Base-by-base conservation (phyloP, 1,140 invertebrate species). In the Bombus waltoni region DNA sequence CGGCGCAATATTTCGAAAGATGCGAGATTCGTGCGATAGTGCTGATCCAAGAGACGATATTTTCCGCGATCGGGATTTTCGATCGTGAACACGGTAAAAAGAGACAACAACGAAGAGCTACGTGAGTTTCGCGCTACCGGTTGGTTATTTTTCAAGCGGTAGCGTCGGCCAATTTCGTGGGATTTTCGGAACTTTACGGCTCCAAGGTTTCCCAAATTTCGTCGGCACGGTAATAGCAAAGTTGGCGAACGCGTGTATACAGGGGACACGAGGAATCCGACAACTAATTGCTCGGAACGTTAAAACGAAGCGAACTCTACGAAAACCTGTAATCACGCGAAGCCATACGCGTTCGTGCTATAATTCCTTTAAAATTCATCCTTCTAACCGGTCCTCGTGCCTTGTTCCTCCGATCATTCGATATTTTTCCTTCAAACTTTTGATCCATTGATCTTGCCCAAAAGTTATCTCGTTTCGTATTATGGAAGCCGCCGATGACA, bases 171-270 rank as follows among this genome's bases (percentile, higher is more conserved):
- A 76, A 83, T 83, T 76, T 76, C 11, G 10, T 38, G 25, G 73
- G 81, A 83, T 83, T 83, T 76, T 76, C 81, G 25, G 25, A 76
- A 68, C 59, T 83, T 83, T 76, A 76, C 47, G n/a, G 81, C 81
- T 38, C 35, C 44, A 68, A 76, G 53, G 42, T 76, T 83, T 76
- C 74, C 35, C 42, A 62, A 76, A 76, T 75, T 83, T 65, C 32
- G 25, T n/a, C 18, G 47, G 13, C 42, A 68, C 74, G 25, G 81
- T 77, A 77, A 77, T 83, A 70, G 73, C 25, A 38, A 77, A 83
- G 81, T 83, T 83, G 18, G 59, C 15, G 72, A 83, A 65, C 44
- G 44, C 25, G 38, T 22, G 57, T 68, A 62, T 66, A 66, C 59
- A 76, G 42, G 59, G 42, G n/a, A 25, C 44, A 40, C 57, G 25